Base-by-base conservation (phyloP, 2,888 invertebrate species). In the Craniophora ligustri region DNA sequence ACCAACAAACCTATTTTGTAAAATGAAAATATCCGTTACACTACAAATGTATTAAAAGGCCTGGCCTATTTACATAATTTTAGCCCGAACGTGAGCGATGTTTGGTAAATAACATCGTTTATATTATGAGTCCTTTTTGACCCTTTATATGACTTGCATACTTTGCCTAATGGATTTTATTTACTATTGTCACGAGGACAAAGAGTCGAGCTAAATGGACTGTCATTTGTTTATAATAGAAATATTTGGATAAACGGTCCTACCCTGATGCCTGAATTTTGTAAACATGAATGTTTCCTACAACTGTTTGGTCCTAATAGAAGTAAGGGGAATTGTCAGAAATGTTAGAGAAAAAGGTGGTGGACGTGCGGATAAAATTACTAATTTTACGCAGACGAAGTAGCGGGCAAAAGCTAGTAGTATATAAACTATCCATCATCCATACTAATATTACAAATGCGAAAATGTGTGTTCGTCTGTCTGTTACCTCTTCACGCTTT, bases 61-160 rank as follows among this genome's bases (percentile, higher is more conserved):
- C 4, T 11, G 8, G 6, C 11, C 10, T 47, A 35, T 44, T 63
- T 40, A 42, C 18, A 31, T 28, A 32, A 11, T 50, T 56, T 42
- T 11, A 47, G 14, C 6, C 21, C 4, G 40, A 50, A 45, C 23
- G 44, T 42, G 21, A 47, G 16, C 18, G 35, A 28, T 40, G 46
- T 40, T 41, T 67, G 56, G 40, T 40, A 34, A 55, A 59, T 39
- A 49, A 38, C 35, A 34, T 46, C 36, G 50, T 36, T 44, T 46
- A 59, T 40, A 60, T n/a, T n/a, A n/a, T 48, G 14, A 48, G 67
- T 56, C 62, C 63, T 55, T 70, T 70, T 60, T 47, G 46, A 42
- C 55, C 61, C 50, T 41, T 15, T 11, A 56, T 64, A 70, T 70
- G 67, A 70, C 71, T 56, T 61, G 51, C 64, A 61, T 46, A 49